Percentiles rank a stretch among this genome's conserved stretches.
Conservation (phyloP, 1,140 invertebrate genomes). For the Cydia fagiglandana region DNA sequence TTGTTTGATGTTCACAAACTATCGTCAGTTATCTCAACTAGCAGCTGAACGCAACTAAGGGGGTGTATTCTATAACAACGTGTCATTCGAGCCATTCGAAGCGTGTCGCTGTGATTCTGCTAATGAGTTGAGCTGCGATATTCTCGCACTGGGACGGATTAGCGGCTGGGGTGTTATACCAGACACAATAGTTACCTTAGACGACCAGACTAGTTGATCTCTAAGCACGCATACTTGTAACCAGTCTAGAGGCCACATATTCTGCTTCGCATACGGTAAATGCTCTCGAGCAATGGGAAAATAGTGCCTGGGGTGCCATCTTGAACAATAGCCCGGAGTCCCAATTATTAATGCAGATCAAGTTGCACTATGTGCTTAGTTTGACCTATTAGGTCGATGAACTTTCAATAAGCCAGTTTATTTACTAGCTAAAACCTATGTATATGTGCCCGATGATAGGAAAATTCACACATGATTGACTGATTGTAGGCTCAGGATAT, state of each 20-base stretch:
- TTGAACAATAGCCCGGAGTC: conserved; percentile 9
- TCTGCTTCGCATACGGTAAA: background rate
- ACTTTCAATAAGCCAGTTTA: conserved; percentile 4
- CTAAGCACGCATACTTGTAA: background rate
- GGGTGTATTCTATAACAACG: background rate
- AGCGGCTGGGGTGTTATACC: background rate
- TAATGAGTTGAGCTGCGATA: conserved; percentile 26
- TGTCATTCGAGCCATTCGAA: conserved; percentile 3
- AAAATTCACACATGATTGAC: background rate
- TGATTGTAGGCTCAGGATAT: no score
- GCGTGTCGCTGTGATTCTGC: conserved; percentile 9
- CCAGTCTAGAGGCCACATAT: background rate
- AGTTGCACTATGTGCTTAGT: conserved; percentile 19
- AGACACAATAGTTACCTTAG: background rate
- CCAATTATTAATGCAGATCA: conserved; percentile 26
- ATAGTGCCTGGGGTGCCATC: conserved; percentile 12
- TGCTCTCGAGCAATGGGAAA: background rate
- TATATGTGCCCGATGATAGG: background rate
- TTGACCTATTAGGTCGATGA: conserved; percentile 13
- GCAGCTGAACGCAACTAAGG: background rate
- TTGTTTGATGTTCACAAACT: background rate
- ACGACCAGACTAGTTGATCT: background rate
- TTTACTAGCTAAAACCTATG: background rate
- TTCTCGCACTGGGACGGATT: conserved; percentile 16
- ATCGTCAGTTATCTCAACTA: conserved; percentile 9